phyloP scores from a whole-genome alignment of 2,888 invertebrate species.

The Acleris laterana region DNA sequence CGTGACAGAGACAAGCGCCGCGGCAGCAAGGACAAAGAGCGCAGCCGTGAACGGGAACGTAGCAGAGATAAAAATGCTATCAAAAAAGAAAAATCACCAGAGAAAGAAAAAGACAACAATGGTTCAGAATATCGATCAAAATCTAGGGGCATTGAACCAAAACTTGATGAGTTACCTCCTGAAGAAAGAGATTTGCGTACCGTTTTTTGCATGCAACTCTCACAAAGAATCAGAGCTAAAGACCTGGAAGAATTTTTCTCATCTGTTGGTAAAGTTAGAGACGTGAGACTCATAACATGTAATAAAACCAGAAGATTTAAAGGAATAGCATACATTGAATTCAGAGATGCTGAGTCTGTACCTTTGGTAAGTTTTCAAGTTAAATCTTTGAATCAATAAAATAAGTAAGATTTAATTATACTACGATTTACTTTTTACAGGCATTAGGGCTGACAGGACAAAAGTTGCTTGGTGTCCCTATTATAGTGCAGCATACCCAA shows the following conservation, averaged over 20 bases:
- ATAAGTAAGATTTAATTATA: background rate
- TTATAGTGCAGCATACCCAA: conserved; percentile 99
- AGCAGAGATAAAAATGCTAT: conserved; percentile 56
- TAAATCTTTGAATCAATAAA: background rate
- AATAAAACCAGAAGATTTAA: conserved; percentile 99
- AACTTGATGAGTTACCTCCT: conserved; percentile 92
- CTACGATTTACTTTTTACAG: conserved; percentile 73
- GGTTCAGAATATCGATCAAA: conserved; percentile 71
- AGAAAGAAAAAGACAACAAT: conserved; percentile 57
- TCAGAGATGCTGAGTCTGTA: conserved; percentile 98
- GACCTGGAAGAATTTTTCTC: conserved; percentile 99
- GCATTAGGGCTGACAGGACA: conserved; percentile 98
- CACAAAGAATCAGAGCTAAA: conserved; percentile 95
- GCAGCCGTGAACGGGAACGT: conserved; percentile 58
- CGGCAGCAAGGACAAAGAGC: conserved; percentile 62
- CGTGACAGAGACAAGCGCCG: conserved; percentile 53
- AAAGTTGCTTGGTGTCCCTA: conserved; percentile 96
- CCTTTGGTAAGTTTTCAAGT: conserved; percentile 88
- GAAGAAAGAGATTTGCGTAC: conserved; percentile 99
- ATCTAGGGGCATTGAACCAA: conserved; percentile 82
- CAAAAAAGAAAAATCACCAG: conserved; percentile 66
- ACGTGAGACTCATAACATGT: conserved; percentile 99
- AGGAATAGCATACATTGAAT: conserved; percentile 99
- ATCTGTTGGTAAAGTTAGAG: conserved; percentile 98
- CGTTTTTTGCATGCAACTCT: conserved; percentile 99